Percentiles rank a stretch among this genome's conserved stretches.
These are phyloP conservation scores for Eupristina koningsbergeri DNA, from an alignment of 1,140 invertebrate species.

Conservation along the genomic window DNA sequence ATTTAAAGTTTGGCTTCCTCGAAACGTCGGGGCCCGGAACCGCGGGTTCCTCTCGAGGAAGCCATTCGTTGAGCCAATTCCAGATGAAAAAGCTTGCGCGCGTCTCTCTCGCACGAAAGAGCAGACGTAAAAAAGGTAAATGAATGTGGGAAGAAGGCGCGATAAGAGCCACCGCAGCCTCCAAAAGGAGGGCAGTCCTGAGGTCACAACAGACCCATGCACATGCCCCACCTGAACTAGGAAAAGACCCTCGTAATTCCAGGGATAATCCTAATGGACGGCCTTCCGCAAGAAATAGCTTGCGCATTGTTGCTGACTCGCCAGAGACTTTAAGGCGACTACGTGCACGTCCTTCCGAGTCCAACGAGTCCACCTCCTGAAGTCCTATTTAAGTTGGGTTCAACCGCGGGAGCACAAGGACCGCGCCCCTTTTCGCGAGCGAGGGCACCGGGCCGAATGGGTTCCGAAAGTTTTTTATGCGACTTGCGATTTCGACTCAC, in stretches of 20 bases:
- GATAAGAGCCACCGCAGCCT: not conserved
- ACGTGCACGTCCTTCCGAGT: not conserved
- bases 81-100: not conserved
- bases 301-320: not conserved
- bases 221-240: not conserved
- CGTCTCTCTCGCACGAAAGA: not conserved
- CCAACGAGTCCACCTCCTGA: not conserved
- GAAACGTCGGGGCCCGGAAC: no score
- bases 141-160: not conserved
- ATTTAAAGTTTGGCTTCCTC: not conserved
- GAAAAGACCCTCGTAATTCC: slow-evolving; percentile 54
- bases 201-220: no score
- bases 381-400: slow-evolving; percentile 17
- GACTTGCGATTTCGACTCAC: not conserved
- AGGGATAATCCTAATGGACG: slow-evolving; percentile 63
- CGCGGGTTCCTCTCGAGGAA: no score
- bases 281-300: not conserved
- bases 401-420: no score
- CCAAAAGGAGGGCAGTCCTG: no score
- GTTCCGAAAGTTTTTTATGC: slow-evolving; percentile 17
- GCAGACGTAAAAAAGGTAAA: not conserved
- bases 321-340: not conserved
- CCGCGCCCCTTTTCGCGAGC: not conserved
- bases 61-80: not conserved
- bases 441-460: not conserved